These are phyloP conservation scores for Lutraria rhynchaena DNA, from an alignment of 1,140 invertebrate species.

Conservation along the genomic window DNA sequence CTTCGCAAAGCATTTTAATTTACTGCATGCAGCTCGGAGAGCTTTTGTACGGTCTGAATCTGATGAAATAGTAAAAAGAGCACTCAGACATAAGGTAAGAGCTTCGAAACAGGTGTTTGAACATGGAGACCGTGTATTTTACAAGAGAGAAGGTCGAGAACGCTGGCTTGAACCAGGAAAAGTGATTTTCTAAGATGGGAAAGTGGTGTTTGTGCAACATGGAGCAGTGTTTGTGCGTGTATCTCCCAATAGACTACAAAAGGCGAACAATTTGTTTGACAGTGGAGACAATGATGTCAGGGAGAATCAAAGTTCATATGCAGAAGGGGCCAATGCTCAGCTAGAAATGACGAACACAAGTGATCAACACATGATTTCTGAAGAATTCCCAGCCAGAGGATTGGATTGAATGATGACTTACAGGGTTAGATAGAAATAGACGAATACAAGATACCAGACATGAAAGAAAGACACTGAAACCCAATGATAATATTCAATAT, in stretches of 20 bases:
- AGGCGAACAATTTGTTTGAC: conserved; percentile 45
- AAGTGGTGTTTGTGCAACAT: conserved; percentile 62
- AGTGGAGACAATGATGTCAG: neutral
- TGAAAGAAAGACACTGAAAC: conserved; percentile 32
- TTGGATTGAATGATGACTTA: neutral
- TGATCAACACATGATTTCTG: conserved; percentile 18
- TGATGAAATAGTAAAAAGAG: conserved; percentile 52
- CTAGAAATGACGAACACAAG: neutral
- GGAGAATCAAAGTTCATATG: conserved; percentile 14
- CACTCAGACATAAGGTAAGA: conserved; percentile 58
- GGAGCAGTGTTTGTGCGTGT: conserved; percentile 60
- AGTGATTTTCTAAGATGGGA: conserved; percentile 58
- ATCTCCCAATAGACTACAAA: conserved; percentile 47
- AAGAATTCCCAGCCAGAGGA: conserved; percentile 14
- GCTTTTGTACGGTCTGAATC: conserved; percentile 57
- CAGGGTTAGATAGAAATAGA: conserved; percentile 21
- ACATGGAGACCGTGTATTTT: conserved; percentile 61
- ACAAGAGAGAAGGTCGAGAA: conserved; percentile 56
- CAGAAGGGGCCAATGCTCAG: neutral
- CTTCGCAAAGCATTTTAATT: conserved; percentile 59
- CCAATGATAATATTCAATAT: conserved; percentile 44
- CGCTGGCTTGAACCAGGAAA: conserved; percentile 56
- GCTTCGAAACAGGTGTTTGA: conserved; percentile 58
- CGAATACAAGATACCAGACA: conserved; percentile 15
- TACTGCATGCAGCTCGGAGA: conserved; percentile 54